phyloP scores from a whole-genome alignment of 92 coral and sea anemone genomes.

The Palythoa grandiflora region DNA sequence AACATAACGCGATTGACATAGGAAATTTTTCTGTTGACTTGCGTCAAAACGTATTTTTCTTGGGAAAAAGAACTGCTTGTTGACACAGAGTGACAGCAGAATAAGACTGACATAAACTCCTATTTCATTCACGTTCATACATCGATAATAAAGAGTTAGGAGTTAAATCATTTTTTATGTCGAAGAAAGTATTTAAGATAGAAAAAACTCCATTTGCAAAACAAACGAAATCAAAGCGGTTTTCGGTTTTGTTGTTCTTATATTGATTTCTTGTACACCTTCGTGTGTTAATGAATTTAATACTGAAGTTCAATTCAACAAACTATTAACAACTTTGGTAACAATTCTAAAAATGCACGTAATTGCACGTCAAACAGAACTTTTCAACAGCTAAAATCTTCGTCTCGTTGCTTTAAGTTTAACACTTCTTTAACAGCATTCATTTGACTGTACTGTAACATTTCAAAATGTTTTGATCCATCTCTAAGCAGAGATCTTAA shows the following conservation, averaged over 20 bases:
- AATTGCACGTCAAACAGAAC: no score
- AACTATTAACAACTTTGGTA: conserved; percentile 8
- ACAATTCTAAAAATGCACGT: background rate
- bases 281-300: background rate
- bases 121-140: background rate
- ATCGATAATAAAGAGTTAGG: background rate
- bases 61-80: background rate
- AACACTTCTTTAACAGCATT: no score
- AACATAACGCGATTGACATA: background rate
- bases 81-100: background rate
- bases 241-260: no score
- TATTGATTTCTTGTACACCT: background rate
- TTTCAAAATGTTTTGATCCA: no score
- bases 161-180: no score
- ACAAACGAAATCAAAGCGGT: no score
- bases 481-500: no score
- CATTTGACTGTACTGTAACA: no score
- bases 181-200: no score
- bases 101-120: background rate
- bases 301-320: conserved; percentile 2
- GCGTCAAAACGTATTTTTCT: background rate
- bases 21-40: background rate
- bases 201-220: no score
- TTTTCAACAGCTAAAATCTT: no score
- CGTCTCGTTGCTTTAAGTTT: no score